Percentiles rank a stretch among this genome's conserved stretches.
These are phyloP conservation scores for Microchirus variegatus DNA, from an alignment of 2,797 vertebrate species.

Conservation along the genomic window DNA sequence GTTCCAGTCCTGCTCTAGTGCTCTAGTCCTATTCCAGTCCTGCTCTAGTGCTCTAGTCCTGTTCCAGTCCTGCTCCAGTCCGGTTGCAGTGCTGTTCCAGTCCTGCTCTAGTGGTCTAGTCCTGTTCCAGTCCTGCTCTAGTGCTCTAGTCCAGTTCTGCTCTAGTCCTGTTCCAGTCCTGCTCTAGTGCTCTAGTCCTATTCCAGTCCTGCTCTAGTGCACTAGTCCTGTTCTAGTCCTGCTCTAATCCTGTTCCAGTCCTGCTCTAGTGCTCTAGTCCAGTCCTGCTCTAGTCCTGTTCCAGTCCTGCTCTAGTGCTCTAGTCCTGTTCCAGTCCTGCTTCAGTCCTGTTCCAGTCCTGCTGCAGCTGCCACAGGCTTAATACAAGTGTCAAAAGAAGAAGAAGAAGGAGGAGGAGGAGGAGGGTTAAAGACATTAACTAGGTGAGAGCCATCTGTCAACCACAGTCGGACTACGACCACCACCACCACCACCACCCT, in stretches of 20 bases:
- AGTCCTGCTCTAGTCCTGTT: neutral
- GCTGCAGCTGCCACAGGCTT: slow-evolving; percentile 22
- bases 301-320: neutral
- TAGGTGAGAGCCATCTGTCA: slow-evolving; percentile 62
- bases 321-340: neutral
- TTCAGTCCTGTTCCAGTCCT: neutral
- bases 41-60: too few species aligned
- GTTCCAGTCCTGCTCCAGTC: neutral
- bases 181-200: neutral
- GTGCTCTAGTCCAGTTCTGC: neutral
- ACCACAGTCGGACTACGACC: slow-evolving; percentile 33
- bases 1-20: neutral
- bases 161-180: neutral
- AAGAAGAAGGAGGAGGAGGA: slow-evolving; percentile 5
- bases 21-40: neutral
- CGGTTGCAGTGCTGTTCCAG: too few species aligned
- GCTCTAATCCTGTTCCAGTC: neutral
- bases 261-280: too few species aligned
- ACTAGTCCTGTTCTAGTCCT: neutral
- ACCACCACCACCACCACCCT: too few species aligned
- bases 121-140: neutral
- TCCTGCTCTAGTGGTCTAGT: neutral
- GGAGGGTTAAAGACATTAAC: slow-evolving; percentile 37
- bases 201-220: too few species aligned
- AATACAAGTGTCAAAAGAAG: slow-evolving; percentile 32